Evolutionary conservation across 2,113 vertebrate genomes (phyloP), one percentile per base, ranked within the genome.

Genomic region (Pogonocichla stellata): DNA sequence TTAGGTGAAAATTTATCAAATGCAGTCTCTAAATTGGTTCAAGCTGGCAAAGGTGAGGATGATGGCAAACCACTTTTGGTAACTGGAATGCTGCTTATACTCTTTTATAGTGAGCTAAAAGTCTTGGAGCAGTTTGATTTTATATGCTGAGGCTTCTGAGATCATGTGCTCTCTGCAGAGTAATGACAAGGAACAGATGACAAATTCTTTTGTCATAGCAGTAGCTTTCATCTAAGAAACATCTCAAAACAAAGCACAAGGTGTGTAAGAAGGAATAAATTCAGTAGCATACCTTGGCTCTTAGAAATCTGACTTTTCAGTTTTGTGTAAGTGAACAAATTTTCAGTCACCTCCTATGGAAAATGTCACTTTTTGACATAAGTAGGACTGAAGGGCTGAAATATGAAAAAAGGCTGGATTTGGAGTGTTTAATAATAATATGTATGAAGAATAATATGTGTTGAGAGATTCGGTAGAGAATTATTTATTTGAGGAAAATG

Each of bases 171-270:
- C 38, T 50, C 34, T 80, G 48, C n/a, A 31, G 66, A 65, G 38
- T 61, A 65, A 61, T 53, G 58, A 80, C 43, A 72, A 74, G 51
- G 51, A 79, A 72, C 12, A 10, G 23, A 75, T 40, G 43, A 90
- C n/a, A 93, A 88, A 61, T 77, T 80, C 14, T 80, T 75, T 83
- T 88, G 62, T 80, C 75, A 64, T 26, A 86, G 24, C 12, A 24
- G 31, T 40, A 72, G 82, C 43, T 86, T 92, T 88, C 69, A 92
- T 65, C 74, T 82, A 67, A 79, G 64, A 84, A 82, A 72, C 19
- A 36, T n/a, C 85, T 64, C 53, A 53, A 61, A 92, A 69, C 45
- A 93, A 75, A 86, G 48, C 45, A 48, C 22, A 72, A 57, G 28
- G 57, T 69, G 48, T 72, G 45, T 77, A 33, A 92, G 28, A 86